Percentiles rank a stretch among this genome's conserved stretches.
Evolutionary conservation across 2,797 vertebrate genomes (phyloP).

Genomic region (Xenentodon cancila): DNA sequence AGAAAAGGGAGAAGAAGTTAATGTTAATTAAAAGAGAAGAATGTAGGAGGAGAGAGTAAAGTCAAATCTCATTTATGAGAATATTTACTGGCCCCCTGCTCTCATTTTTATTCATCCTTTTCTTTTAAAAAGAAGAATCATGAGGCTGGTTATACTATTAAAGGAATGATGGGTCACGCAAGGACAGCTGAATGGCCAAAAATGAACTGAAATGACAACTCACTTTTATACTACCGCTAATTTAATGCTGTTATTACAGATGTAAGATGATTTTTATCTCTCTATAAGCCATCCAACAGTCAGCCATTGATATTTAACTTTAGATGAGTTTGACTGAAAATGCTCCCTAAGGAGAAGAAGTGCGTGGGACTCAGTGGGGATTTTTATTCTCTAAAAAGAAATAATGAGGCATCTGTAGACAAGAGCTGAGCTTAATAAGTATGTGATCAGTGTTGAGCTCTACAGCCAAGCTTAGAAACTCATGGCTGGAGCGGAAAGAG

Average conservation of each 20-base stretch:
- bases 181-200: constrained; percentile 47
- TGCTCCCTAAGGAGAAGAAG: constrained; percentile 23
- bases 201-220: constrained; percentile 54
- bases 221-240: constrained; percentile 44
- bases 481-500: constrained; percentile 14
- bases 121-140: constrained; percentile 43
- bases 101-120: constrained; percentile 55
- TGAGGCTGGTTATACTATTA: constrained; percentile 58
- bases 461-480: constrained; percentile 24
- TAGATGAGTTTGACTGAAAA: constrained; percentile 35
- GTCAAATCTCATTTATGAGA: constrained; percentile 73
- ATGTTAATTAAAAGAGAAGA: constrained; percentile 78
- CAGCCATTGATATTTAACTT: constrained; percentile 65
- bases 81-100: constrained; percentile 69
- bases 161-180: constrained; percentile 51
- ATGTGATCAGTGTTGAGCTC: constrained; percentile 43
- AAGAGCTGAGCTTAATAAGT: constrained; percentile 49
- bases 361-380: constrained; percentile 38
- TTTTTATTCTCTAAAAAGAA: constrained; percentile 49
- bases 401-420: constrained; percentile 51
- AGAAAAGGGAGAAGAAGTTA: constrained; percentile 55
- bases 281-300: constrained; percentile 37
- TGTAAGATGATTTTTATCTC: constrained; percentile 56
- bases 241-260: constrained; percentile 55
- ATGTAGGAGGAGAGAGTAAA: constrained; percentile 55